These are phyloP conservation scores for Pristionchus maxplancki DNA, from an alignment of 2,888 invertebrate genomes.

Conservation along the genomic window DNA sequence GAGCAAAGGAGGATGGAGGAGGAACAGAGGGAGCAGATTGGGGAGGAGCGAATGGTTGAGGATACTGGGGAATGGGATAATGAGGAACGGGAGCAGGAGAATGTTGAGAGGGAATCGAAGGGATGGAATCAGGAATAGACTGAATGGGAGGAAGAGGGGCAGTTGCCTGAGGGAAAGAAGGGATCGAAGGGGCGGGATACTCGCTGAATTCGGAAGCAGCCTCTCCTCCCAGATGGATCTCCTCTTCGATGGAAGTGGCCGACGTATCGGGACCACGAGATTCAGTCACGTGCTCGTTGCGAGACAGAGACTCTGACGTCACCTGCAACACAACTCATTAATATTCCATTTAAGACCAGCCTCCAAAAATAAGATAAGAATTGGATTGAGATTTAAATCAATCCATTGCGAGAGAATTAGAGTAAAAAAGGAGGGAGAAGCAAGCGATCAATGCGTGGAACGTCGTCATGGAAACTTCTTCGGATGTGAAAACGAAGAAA, in stretches of 20 bases:
- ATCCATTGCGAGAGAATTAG: too few relatives aligned
- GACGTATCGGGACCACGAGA: conserved; percentile 5
- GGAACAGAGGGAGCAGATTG: conserved; percentile 47
- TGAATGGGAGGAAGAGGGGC: conserved; percentile 58
- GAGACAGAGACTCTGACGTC: conserved; percentile 30
- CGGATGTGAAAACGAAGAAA: background rate
- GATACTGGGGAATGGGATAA: conserved; percentile 41
- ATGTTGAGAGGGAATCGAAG: conserved; percentile 12
- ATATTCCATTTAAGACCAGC: background rate
- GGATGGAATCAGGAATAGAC: conserved; percentile 32
- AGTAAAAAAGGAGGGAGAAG: background rate
- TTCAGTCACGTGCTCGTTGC: conserved; percentile 40
- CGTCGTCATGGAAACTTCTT: background rate
- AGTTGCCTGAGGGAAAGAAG: conserved; percentile 64
- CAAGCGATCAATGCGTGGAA: background rate
- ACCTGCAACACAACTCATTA: background rate
- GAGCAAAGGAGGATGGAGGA: conserved; percentile 58
- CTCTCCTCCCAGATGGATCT: conserved; percentile 53
- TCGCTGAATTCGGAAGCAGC: conserved; percentile 50
- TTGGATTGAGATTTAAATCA: too few relatives aligned
- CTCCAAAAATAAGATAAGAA: too few relatives aligned
- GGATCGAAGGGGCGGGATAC: conserved; percentile 58
- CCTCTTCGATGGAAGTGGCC: conserved; percentile 45
- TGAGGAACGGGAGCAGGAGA: conserved; percentile 40
- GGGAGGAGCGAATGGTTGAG: conserved; percentile 1